Base-by-base conservation (phyloP, 1,140 invertebrate genomes). In the Uloborus diversus region DNA sequence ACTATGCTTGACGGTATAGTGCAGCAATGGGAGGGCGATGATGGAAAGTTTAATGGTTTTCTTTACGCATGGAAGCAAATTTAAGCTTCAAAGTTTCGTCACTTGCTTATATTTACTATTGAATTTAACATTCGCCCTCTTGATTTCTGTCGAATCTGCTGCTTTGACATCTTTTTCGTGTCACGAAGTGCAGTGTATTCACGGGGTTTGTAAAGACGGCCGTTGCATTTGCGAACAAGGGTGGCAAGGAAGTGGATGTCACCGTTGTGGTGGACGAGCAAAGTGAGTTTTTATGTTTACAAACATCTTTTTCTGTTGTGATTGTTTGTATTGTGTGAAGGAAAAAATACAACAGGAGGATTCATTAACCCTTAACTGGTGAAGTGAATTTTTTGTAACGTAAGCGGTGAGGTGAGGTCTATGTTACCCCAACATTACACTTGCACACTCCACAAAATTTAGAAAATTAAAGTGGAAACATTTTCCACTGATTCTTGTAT, bases 231-330 rank as follows among this genome's bases (percentile, higher is more conserved):
- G 95, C 89, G 90, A 91, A 85, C 93, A 94, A 85, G 95, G 95
- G 62, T 97, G 95, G 95, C 93, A 94, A 86, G 94, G 94, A 56
- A 87, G 91, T 27, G 90, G 91, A 81, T 97, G 95, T 88, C 93
- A 96, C 86, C 94, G 92, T 86, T 96, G 95, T 89, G 93, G 92
- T 69, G 94, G 95, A 79, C 95, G 96, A 92, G 92, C 96, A 85
- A 94, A 92, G 95, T 96, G 89, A 90, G 90, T 88, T 57, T 32
- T 56, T 53, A 47, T 37, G 28, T 61, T 27, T 33, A n/a, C n/a
- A n/a, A n/a, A n/a, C 14, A n/a, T 53, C 14, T 27, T 56, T 5
- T 33, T 78, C 23, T 20, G 28, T 23, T 49, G 37, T 27, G 71
- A 68, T 51, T 66, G 23, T 7, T 61, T n/a, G n/a, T n/a, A n/a